Percentiles rank a stretch among this genome's conserved stretches.
These are phyloP conservation scores for Zoanthus sansibaricus DNA, from an alignment of 92 coral and sea anemone genomes.

Conservation along the genomic window DNA sequence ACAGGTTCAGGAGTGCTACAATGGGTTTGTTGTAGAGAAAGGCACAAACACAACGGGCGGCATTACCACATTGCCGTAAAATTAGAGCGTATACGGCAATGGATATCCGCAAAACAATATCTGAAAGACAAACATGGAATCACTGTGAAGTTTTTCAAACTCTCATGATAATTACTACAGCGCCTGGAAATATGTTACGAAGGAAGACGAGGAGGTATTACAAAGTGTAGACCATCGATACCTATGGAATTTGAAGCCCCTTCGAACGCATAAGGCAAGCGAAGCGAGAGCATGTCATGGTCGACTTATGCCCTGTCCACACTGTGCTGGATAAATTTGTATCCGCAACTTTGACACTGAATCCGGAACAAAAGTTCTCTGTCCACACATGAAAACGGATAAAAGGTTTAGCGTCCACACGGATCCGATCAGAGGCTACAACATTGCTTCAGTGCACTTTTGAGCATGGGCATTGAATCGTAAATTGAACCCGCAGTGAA, in stretches of 20 bases:
- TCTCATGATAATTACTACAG: constrained; percentile 60
- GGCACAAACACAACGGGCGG: constrained; percentile 25
- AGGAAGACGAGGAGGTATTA: constrained; percentile 43
- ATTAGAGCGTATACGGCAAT: constrained; percentile 7
- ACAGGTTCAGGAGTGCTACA: constrained; percentile 39
- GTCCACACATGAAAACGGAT: too few relatives aligned
- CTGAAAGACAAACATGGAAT: constrained; percentile 37
- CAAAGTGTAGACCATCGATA: constrained; percentile 64
- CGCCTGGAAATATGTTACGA: constrained; percentile 66
- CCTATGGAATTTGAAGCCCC: constrained; percentile 42
- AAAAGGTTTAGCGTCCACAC: too few relatives aligned
- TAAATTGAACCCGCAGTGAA: too few relatives aligned
- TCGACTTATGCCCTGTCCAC: too few relatives aligned
- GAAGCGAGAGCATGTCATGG: neutral
- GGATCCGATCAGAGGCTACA: neutral
- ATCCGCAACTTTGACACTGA: too few relatives aligned
- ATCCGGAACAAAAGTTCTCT: too few relatives aligned
- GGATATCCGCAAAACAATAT: constrained; percentile 26
- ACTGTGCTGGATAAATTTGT: too few relatives aligned
- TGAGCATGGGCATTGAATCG: too few relatives aligned
- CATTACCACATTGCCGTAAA: constrained; percentile 52
- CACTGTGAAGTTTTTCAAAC: constrained; percentile 52
- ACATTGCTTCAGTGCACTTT: neutral
- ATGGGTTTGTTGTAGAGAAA: constrained; percentile 44
- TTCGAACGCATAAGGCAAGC: constrained; percentile 15